Percentiles rank a stretch among this genome's conserved stretches.
Evolutionary conservation across 2,888 invertebrate genomes (phyloP).

Genomic region (Euzophera pinguis): DNA sequence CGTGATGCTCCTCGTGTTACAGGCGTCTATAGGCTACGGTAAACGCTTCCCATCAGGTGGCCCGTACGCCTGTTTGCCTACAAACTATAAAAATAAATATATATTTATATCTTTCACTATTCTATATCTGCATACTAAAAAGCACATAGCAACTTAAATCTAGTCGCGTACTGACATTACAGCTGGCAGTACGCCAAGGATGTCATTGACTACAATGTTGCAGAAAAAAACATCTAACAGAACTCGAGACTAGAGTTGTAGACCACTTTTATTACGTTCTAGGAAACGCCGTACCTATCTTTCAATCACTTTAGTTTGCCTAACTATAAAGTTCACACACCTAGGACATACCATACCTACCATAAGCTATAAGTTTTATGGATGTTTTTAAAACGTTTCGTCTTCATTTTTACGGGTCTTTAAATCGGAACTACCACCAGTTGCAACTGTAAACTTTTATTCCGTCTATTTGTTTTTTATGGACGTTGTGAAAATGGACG

Average conservation of each 20-base stretch:
- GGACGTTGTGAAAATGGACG: conserved; percentile 12
- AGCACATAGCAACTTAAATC: background rate
- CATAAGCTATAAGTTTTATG: background rate
- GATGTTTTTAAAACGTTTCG: background rate
- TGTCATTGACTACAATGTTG: conserved; percentile 3
- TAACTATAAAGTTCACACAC: no score
- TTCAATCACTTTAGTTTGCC: no score
- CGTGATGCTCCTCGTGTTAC: no score
- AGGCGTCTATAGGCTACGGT: no score
- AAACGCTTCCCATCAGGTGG: no score
- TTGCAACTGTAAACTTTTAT: conserved; percentile 22
- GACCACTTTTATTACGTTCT: no score
- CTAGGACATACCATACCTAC: background rate
- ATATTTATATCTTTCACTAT: no score
- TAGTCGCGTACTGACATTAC: background rate
- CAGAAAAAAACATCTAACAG: background rate
- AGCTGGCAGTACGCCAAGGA: conserved; percentile 3
- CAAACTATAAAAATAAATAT: no score
- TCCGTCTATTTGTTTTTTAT: conserved; percentile 20
- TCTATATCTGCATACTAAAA: no score
- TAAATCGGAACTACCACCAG: conserved; percentile 17
- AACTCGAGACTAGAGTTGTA: no score
- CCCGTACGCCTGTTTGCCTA: no score
- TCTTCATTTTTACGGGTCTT: conserved; percentile 5
- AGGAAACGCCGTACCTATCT: no score